Percentiles rank a stretch among this genome's conserved stretches.
Evolutionary conservation across 2,888 invertebrate species (phyloP).

Genomic region (Disparrhopalites patrizii): DNA sequence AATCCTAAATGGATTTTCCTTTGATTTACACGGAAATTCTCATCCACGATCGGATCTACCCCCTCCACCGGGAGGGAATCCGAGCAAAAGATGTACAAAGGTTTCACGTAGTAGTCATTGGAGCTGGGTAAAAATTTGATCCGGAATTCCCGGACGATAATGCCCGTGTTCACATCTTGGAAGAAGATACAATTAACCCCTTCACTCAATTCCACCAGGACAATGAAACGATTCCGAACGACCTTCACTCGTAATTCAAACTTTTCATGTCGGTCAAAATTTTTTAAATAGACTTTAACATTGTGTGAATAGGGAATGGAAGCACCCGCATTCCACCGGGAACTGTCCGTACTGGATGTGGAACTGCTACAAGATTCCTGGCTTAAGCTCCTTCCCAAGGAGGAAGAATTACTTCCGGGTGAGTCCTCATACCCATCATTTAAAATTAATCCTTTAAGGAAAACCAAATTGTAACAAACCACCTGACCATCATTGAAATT

Average conservation of each 20-base stretch:
- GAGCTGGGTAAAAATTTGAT: conserved; percentile 26
- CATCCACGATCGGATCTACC: conserved; percentile 4
- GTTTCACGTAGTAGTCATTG: conserved; percentile 21
- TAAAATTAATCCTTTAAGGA: conserved; percentile 23
- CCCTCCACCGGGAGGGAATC: neutral
- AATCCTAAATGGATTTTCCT: conserved; percentile 70
- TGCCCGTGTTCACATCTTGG: conserved; percentile 10
- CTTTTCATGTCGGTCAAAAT: conserved; percentile 27
- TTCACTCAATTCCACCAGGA: conserved; percentile 15
- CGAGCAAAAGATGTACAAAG: conserved; percentile 23
- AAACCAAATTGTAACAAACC: conserved; percentile 21
- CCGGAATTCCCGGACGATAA: conserved; percentile 16
- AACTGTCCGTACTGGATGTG: conserved; percentile 17
- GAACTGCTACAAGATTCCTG: conserved; percentile 23
- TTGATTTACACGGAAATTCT: conserved; percentile 1
- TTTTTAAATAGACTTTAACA: conserved; percentile 15
- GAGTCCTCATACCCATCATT: conserved; percentile 6
- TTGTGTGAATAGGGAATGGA: neutral
- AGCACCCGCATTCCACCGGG: conserved; percentile 13
- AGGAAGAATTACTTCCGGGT: neutral
- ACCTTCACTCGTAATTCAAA: conserved; percentile 16
- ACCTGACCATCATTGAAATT: conserved; percentile 24
- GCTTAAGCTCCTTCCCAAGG: conserved; percentile 19
- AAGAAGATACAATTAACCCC: conserved; percentile 26
- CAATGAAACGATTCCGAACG: conserved; percentile 17